These are phyloP conservation scores for Stratiomys singularior DNA, from an alignment of 2,888 invertebrate genomes.

Conservation along the genomic window DNA sequence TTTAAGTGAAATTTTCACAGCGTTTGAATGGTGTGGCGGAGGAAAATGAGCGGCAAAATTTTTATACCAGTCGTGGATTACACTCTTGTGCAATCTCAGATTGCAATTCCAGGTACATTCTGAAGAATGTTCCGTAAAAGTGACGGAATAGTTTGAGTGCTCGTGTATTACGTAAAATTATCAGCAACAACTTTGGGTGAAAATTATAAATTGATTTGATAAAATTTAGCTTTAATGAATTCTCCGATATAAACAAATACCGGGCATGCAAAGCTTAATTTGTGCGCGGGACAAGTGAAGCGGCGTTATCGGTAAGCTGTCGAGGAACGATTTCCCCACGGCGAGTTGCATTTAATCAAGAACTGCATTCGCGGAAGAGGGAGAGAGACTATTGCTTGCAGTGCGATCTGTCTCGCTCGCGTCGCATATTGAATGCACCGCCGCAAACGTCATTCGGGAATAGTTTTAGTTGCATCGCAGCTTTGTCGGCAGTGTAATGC, in stretches of 20 bases:
- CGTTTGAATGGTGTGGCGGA: not conserved
- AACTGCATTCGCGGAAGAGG: too few relatives aligned
- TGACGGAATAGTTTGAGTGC: not conserved
- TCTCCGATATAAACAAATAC: not conserved
- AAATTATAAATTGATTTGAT: not conserved
- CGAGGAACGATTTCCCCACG: not conserved
- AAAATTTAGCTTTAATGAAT: not conserved
- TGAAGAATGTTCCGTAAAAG: not conserved
- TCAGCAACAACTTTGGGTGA: not conserved
- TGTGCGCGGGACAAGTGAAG: constrained; percentile 2
- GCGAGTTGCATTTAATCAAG: not conserved
- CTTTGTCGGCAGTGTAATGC: not conserved
- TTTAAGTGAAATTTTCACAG: not conserved
- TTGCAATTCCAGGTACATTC: not conserved
- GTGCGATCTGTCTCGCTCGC: too few relatives aligned
- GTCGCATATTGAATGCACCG: constrained; percentile 10
- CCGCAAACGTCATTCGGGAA: constrained; percentile 6
- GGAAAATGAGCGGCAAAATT: constrained; percentile 31
- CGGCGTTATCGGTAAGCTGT: not conserved
- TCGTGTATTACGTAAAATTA: too few relatives aligned
- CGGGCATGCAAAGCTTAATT: not conserved
- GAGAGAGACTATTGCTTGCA: too few relatives aligned
- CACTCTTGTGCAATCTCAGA: not conserved
- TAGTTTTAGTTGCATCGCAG: not conserved
- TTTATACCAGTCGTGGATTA: constrained; percentile 9